Base-by-base conservation (phyloP, 2,113 vertebrate species). In the Centropus unirufus region DNA sequence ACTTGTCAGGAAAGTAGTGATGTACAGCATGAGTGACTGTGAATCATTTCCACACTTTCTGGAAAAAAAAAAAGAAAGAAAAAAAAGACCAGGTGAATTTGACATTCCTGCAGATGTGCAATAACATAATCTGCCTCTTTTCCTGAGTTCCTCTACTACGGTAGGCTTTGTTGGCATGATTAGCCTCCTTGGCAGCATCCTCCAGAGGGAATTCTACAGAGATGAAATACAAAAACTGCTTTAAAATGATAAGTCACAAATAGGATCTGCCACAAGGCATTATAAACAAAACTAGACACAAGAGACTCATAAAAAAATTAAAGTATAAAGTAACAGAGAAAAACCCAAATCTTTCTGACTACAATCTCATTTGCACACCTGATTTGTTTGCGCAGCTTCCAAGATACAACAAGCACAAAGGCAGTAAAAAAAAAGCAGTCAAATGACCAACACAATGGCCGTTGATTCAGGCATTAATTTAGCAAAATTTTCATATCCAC, bases 211-310 rank as follows among this genome's bases (percentile, higher is more conserved):
- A 97, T 97, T 96, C 93, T 92, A 69, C 76, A 92, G 92, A 96
- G 94, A 97, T 95, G 94, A 97, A 97, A 96, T 92, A 92, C 86
- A 96, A 96, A 96, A 96, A 96, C 94, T 96, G 93, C 95, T 97
- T 97, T 97, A 97, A 96, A 96, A 96, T 96, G 92, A 82, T 94
- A 96, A 96, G 95, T 97, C 95, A 95, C 95, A 96, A 97, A 96
- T 97, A 95, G 95, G 95, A 97, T 96, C 95, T 97, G 96, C 95
- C 95, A 97, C 84, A 85, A 96, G 93, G 95, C 95, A 95, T 95
- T 95, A 96, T 97, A 97, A 96, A 96, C 94, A 96, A 95, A 97
- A 97, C 82, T 92, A 96, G 93, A 91, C 95, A 74, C 95, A 88
- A 62, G 95, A 95, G 95, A 94, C 87, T 95, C 90, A 40, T 96